A percentile compares a stretch with the other conserved stretches of the same genome.
These are phyloP conservation scores for Galbula dea DNA, from an alignment of 2,113 vertebrate species.

Conservation along the genomic window DNA sequence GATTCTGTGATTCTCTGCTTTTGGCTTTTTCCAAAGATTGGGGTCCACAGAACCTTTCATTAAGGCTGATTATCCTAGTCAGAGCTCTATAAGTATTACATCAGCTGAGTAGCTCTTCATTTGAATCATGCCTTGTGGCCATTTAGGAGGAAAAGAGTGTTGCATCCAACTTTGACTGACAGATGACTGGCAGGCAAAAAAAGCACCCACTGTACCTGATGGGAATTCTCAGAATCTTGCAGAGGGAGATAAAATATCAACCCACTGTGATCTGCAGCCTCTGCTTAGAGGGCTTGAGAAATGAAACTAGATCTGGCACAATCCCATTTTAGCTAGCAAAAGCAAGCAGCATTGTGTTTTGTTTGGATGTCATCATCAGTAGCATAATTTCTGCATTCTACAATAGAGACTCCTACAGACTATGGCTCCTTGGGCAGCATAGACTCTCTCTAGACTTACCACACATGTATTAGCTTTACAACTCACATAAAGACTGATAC, in stretches of 20 bases:
- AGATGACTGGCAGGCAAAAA: conserved; percentile 50
- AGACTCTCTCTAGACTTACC: background rate
- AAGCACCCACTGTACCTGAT: conserved; percentile 4
- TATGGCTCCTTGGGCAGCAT: background rate
- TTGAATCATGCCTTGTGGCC: conserved; percentile 36
- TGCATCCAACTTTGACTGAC: background rate
- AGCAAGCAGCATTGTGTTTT: conserved; percentile 3
- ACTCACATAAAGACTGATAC: background rate
- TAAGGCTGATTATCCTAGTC: conserved; percentile 37
- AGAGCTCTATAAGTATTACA: background rate
- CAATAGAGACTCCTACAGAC: background rate
- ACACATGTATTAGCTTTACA: background rate
- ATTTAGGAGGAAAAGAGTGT: conserved; percentile 17
- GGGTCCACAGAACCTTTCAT: background rate
- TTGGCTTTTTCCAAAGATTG: conserved; percentile 20
- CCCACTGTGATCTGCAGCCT: conserved; percentile 10
- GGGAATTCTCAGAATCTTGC: conserved; percentile 22
- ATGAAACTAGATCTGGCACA: conserved; percentile 5
- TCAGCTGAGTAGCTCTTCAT: background rate
- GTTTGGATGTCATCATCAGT: background rate
- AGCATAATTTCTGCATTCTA: conserved; percentile 2
- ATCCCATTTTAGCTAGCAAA: background rate
- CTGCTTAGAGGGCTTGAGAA: background rate
- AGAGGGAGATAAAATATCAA: conserved; percentile 36
- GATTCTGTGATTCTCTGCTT: conserved; percentile 7